Conservation (phyloP, 2,113 vertebrate species). For the Sinosuthora webbiana region DNA sequence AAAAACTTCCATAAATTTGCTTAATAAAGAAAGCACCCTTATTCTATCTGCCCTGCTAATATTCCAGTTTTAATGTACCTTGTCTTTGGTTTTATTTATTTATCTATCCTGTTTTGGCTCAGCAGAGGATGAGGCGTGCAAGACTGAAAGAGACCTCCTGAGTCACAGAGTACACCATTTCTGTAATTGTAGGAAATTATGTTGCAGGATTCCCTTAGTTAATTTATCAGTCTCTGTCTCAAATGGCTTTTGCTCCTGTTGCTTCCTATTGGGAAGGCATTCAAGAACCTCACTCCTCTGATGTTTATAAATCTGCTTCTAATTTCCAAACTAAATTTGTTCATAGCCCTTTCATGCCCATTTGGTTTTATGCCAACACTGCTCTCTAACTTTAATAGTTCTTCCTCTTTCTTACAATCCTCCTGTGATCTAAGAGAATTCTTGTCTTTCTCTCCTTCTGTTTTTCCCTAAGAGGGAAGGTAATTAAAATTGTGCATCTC, state of each 20-base stretch:
- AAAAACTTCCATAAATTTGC: not conserved
- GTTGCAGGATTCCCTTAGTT: not conserved
- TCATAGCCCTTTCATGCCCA: not conserved
- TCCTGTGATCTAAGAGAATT: not conserved
- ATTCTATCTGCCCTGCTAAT: not conserved
- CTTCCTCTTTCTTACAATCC: not conserved
- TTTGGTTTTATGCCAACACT: not conserved
- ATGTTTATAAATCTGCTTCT: conserved; percentile 20
- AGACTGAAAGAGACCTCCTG: not conserved
- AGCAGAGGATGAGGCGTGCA: not conserved
- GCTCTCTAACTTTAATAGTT: not conserved
- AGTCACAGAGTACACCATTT: accelerated
- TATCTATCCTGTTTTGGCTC: not conserved
- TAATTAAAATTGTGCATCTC: not conserved
- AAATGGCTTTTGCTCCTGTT: not conserved
- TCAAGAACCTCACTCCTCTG: conserved; percentile 6
- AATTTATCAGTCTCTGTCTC: not conserved
- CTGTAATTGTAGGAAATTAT: not conserved
- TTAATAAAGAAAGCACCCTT: not conserved
- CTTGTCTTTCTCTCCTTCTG: not conserved
- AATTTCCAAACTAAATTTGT: conserved; percentile 7
- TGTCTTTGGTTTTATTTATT: not conserved
- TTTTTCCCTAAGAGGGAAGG: not conserved
- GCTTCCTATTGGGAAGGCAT: not conserved
- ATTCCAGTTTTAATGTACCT: not conserved